Conservation (phyloP, 2,113 vertebrate species). For the Indicator indicator region DNA sequence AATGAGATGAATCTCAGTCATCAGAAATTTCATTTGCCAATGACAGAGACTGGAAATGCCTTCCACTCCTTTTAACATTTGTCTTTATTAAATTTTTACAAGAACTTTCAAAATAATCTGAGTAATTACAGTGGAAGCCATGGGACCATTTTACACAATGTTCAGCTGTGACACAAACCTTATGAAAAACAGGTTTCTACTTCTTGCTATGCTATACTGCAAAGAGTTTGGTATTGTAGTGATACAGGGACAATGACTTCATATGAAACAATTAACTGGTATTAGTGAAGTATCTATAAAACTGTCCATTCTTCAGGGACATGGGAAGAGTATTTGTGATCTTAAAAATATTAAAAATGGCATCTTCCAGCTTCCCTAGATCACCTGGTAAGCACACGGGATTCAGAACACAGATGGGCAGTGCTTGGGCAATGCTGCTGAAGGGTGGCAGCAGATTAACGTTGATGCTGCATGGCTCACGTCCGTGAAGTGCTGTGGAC, state of each 20-base stretch:
- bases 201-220: neutral
- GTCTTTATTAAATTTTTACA: constrained; percentile 54
- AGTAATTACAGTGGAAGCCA: neutral
- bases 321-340: neutral
- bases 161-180: neutral
- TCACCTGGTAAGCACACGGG: neutral
- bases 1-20: neutral
- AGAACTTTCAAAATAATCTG: neutral
- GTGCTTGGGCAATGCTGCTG: neutral
- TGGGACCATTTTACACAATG: neutral
- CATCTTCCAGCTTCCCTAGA: neutral
- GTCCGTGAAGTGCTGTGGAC: neutral
- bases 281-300: neutral
- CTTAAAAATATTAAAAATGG: neutral
- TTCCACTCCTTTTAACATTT: neutral
- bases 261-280: neutral
- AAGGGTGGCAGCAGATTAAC: neutral
- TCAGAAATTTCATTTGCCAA: neutral
- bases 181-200: neutral
- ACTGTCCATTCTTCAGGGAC: neutral
- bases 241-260: neutral
- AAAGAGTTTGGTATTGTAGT: neutral
- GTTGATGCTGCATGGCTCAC: neutral
- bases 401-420: constrained; percentile 35
- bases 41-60: neutral